Evolutionary conservation across 2,888 invertebrate genomes (phyloP).

Genomic region (Kuschelorhynchus macadamiae): DNA sequence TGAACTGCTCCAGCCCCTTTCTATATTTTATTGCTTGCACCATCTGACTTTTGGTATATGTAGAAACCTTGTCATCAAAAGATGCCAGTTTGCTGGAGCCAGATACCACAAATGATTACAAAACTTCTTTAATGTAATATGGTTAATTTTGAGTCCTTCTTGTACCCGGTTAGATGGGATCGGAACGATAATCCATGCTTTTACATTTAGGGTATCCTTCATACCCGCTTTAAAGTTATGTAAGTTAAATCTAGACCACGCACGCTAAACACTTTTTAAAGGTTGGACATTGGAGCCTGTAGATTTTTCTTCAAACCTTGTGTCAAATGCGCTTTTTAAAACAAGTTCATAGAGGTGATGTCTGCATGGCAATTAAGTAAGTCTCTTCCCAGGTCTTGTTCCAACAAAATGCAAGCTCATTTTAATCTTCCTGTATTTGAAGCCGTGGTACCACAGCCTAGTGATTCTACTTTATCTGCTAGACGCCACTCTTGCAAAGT

Average conservation of each 20-base stretch:
- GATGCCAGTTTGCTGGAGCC: no score
- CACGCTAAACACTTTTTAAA: neutral
- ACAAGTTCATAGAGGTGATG: neutral
- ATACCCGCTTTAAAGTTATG: no score
- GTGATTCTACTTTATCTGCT: slow-evolving; percentile 49
- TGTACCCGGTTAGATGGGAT: no score
- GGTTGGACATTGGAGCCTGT: neutral
- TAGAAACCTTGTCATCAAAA: no score
- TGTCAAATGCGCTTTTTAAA: neutral
- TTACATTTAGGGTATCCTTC: no score
- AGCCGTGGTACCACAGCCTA: slow-evolving; percentile 54
- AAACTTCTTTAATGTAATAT: no score
- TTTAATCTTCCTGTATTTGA: slow-evolving; percentile 55
- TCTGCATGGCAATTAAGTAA: slow-evolving; percentile 20
- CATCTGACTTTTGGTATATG: no score
- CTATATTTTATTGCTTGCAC: no score
- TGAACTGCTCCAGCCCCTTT: no score
- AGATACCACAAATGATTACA: no score
- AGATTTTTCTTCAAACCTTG: neutral
- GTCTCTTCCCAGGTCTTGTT: slow-evolving; percentile 49
- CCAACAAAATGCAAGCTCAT: slow-evolving; percentile 54
- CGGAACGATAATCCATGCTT: no score
- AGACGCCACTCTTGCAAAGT: slow-evolving; percentile 52
- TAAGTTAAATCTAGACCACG: neutral
- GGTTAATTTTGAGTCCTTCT: no score